Evolutionary conservation across 2,113 vertebrate genomes (phyloP).

Genomic region (Petrocephalus microphthalmus): DNA sequence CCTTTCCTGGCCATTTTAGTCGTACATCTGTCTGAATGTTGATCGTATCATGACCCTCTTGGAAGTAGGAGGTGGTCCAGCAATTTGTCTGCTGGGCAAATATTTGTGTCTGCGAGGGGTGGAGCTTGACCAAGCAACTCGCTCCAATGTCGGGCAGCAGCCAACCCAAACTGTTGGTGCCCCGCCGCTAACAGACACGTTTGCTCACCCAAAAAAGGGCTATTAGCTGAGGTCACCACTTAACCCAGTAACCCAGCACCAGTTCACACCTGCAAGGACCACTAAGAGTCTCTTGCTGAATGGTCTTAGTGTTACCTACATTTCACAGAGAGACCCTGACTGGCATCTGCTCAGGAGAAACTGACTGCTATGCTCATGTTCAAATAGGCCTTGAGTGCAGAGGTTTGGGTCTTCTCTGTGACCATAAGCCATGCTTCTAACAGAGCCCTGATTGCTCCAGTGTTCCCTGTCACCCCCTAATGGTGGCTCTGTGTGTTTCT

Average conservation of each 20-base stretch:
- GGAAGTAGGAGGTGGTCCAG: constrained; percentile 29
- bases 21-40: constrained; percentile 35
- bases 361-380: neutral
- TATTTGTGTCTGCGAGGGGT: constrained; percentile 53
- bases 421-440: neutral
- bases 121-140: constrained; percentile 63
- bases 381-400: neutral
- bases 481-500: neutral
- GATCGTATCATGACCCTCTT: constrained; percentile 20
- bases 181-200: constrained; percentile 58
- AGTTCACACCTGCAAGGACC: constrained; percentile 16
- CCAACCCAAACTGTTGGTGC: constrained; percentile 50
- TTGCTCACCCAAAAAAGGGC: constrained; percentile 56
- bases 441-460: neutral
- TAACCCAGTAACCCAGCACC: constrained; percentile 14
- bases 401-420: neutral
- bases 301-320: neutral
- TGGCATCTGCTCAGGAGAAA: neutral
- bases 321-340: neutral
- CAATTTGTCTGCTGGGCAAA: constrained; percentile 41
- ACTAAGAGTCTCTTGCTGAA: neutral
- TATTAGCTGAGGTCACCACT: constrained; percentile 49
- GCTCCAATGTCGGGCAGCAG: constrained; percentile 66
- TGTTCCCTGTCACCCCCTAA: neutral
- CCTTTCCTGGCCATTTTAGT: neutral